Evolutionary conservation across 2,797 vertebrate species (phyloP).

Genomic region (Podarcis siculus): DNA sequence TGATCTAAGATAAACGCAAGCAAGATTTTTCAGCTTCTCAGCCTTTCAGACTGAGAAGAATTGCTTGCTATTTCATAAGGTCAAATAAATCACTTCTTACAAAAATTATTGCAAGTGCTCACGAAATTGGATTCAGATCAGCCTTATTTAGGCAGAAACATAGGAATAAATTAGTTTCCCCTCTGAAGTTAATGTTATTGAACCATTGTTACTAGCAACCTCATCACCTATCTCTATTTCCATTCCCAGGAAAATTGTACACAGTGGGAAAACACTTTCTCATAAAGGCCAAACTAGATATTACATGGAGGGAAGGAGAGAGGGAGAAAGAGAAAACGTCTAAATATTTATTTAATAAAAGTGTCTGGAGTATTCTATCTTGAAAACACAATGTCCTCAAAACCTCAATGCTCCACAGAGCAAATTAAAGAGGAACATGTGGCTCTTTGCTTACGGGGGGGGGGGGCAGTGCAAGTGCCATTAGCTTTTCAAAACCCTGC

Average conservation of each 20-base stretch:
- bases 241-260: not conserved
- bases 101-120: accelerated
- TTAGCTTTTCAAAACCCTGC: not conserved
- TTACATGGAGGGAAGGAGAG: too few relatives aligned
- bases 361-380: not conserved
- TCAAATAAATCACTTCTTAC: not conserved
- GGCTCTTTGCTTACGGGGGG: not conserved
- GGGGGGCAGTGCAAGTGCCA: not conserved
- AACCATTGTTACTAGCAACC: not conserved
- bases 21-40: accelerated
- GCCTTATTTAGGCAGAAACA: not conserved
- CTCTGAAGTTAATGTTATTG: not conserved
- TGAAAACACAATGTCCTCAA: not conserved
- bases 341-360: not conserved
- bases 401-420: not conserved
- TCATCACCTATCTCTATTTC: not conserved
- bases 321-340: not conserved
- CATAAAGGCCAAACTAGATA: not conserved
- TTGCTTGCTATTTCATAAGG: not conserved
- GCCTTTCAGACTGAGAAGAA: not conserved
- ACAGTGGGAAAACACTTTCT: conserved; percentile 6
- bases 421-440: not conserved
- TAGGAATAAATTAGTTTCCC: not conserved
- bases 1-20: not conserved
- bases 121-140: not conserved